These are phyloP conservation scores for Podiceps cristatus DNA, from an alignment of 2,113 vertebrate species.

Conservation along the genomic window DNA sequence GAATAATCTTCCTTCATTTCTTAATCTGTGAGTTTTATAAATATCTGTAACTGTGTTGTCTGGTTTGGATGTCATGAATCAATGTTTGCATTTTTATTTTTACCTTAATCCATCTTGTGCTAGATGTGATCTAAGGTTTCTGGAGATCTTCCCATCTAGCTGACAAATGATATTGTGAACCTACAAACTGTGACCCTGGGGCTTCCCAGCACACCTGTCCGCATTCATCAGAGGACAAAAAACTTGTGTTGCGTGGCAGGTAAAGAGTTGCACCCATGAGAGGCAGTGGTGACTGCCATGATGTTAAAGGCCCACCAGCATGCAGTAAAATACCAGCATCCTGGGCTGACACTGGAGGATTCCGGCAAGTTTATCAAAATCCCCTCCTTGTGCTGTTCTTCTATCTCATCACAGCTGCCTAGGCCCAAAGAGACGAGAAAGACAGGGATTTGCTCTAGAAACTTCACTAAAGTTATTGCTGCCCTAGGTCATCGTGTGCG, in stretches of 20 bases:
- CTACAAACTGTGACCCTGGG: neutral
- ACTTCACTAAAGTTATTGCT: neutral
- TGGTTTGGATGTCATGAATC: neutral
- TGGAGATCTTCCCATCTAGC: neutral
- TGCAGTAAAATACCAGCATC: neutral
- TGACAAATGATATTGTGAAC: neutral
- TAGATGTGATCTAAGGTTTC: neutral
- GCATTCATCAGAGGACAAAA: neutral
- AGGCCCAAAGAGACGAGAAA: neutral
- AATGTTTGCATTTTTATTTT: neutral
- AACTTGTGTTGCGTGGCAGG: neutral
- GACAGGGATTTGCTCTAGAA: neutral
- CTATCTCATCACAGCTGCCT: neutral
- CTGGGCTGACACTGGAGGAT: neutral
- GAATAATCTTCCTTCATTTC: neutral
- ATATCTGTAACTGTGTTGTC: neutral
- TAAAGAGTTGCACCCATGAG: neutral
- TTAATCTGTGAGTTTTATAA: neutral
- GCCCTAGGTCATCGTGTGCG: neutral
- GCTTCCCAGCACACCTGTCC: neutral
- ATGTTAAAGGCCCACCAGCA: neutral
- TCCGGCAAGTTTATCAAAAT: neutral
- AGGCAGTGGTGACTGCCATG: rapidly evolving
- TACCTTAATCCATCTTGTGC: neutral
- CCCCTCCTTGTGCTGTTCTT: neutral